Evolutionary conservation across 2,113 vertebrate genomes (phyloP).

Genomic region (Corvus cornix): DNA sequence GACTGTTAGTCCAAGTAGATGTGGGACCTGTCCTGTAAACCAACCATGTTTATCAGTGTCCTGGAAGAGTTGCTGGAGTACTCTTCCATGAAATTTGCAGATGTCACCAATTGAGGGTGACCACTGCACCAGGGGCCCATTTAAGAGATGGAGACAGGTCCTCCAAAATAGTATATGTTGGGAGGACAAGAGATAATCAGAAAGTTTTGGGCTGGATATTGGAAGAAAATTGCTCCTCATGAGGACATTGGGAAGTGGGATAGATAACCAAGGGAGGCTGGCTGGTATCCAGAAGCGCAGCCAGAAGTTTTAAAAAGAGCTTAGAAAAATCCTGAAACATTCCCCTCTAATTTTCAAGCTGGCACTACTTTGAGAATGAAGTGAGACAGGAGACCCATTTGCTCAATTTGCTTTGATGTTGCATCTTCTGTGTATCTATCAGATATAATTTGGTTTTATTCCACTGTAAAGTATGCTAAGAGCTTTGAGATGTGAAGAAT

Average conservation of each 20-base stretch:
- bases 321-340: not conserved
- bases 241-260: accelerated
- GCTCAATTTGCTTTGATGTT: not conserved
- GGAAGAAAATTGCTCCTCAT: accelerated
- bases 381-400: not conserved
- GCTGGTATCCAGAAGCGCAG: not conserved
- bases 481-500: not conserved
- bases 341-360: accelerated
- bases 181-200: not conserved
- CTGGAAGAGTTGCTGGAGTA: not conserved
- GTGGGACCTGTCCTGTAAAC: not conserved
- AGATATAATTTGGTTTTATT: not conserved
- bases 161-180: not conserved
- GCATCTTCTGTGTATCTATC: not conserved
- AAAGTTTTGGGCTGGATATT: accelerated
- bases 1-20: not conserved
- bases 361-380: not conserved
- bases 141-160: not conserved
- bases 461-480: not conserved
- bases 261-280: not conserved
- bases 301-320: not conserved
- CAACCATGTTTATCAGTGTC: not conserved
- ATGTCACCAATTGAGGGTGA: not conserved
- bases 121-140: not conserved
- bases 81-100: not conserved